These are phyloP conservation scores for Mylabris sibirica DNA, from an alignment of 2,888 invertebrate genomes.

Conservation along the genomic window DNA sequence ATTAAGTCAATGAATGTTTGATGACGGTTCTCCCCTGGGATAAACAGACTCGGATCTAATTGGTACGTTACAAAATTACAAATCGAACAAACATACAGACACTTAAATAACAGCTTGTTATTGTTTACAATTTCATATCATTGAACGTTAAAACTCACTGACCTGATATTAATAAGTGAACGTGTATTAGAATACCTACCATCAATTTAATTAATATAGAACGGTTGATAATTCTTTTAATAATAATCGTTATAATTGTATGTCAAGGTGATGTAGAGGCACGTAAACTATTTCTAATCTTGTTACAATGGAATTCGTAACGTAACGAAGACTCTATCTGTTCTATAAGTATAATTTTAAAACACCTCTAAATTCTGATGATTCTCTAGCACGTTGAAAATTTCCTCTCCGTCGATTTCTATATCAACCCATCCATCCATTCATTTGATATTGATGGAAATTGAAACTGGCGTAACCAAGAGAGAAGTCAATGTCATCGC, in stretches of 20 bases:
- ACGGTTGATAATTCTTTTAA: not conserved
- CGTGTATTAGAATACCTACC: too few species aligned
- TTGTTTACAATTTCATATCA: not conserved
- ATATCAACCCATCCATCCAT: too few species aligned
- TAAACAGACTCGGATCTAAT: not conserved
- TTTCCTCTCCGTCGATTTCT: too few species aligned
- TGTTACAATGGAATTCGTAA: not conserved
- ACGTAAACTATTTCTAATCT: slow-evolving; percentile 4
- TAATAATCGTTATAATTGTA: not conserved
- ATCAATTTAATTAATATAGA: too few species aligned
- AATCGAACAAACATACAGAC: not conserved
- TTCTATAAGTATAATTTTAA: too few species aligned
- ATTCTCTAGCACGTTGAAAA: too few species aligned
- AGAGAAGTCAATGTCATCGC: slow-evolving; percentile 54
- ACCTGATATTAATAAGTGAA: too few species aligned
- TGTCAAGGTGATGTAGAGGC: not conserved
- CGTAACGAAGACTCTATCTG: not conserved
- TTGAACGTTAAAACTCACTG: too few species aligned
- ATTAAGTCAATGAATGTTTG: slow-evolving; percentile 14
- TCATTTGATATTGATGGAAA: slow-evolving; percentile 4
- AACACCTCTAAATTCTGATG: too few species aligned
- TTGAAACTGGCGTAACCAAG: slow-evolving; percentile 11
- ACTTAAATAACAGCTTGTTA: too few species aligned
- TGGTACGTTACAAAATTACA: not conserved
- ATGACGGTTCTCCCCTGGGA: not conserved